These are phyloP conservation scores for Halcyon smyrnensis DNA, from an alignment of 2,797 vertebrate genomes.

Conservation along the genomic window DNA sequence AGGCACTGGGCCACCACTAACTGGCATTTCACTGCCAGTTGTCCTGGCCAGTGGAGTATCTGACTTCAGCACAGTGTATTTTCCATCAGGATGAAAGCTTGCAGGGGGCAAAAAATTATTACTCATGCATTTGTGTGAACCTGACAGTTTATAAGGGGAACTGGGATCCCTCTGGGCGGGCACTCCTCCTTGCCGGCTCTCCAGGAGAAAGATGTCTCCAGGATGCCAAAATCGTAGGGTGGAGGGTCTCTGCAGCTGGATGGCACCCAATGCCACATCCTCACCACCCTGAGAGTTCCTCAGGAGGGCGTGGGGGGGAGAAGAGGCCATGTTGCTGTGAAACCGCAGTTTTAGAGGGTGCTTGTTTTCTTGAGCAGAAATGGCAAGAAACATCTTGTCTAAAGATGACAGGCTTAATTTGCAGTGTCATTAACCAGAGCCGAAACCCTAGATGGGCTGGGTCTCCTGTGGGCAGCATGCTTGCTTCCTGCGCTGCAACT, in stretches of 20 bases:
- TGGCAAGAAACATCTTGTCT: slow-evolving; percentile 71
- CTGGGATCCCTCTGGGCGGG: neutral
- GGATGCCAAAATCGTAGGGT: fast-evolving
- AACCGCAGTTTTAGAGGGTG: neutral
- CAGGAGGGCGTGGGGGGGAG: neutral
- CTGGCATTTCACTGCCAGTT: fast-evolving
- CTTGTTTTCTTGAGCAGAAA: slow-evolving; percentile 66
- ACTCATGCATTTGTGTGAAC: neutral
- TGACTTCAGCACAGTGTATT: neutral
- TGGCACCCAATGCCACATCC: fast-evolving
- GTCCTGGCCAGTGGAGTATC: neutral
- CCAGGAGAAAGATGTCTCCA: neutral
- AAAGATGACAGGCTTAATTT: slow-evolving; percentile 86
- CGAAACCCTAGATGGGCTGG: slow-evolving; percentile 81
- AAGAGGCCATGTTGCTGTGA: neutral
- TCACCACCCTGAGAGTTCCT: neutral
- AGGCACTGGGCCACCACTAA: neutral
- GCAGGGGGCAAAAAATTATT: neutral
- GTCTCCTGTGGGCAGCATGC: slow-evolving; percentile 62
- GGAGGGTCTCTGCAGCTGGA: neutral
- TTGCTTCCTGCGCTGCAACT: slow-evolving; percentile 12
- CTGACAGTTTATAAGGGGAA: neutral
- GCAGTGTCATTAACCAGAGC: slow-evolving; percentile 88
- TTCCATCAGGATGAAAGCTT: neutral
- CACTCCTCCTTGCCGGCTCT: fast-evolving